Base-by-base conservation (phyloP, 2,888 invertebrate genomes). In the Petrolisthes cinctipes region DNA sequence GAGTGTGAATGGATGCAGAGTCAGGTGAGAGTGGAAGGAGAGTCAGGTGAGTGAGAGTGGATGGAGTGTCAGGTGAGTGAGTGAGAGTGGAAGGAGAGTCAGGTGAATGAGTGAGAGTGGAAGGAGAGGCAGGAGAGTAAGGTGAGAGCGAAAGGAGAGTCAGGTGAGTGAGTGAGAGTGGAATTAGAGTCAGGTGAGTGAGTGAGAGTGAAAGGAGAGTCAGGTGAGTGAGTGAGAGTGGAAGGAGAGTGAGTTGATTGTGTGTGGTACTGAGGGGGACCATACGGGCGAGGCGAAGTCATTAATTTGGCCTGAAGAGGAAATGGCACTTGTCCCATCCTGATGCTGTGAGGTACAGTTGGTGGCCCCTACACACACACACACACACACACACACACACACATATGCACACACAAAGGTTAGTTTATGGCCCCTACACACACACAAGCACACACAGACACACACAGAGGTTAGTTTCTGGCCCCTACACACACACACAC, bases 281-380 rank as follows among this genome's bases (percentile, higher is more conserved):
- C 51, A n/a, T 17, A 66, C 37, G 81, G 66, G 81, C 61, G 66
- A 66, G 54, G 37, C 23, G 6, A 20, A 37, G 81, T 81, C 81
- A 81, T 81, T 81, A 81, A 81, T 81, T 23, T 66, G 53, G 51
- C 23, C 51, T 81, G 81, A 81, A 81, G 81, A 81, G 81, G 81
- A 81, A 81, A 81, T 51, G 66, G 81, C 66, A 81, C 81, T 81
- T 81, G 81, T 66, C 81, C 37, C 66, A 81, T 81, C 66, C 81
- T 81, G 61, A 79, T 11, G 76, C 5, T 71, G 61, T 11, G 76
- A 37, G 56, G 66, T 51, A 75, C 57, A 83, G 37, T 20, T 84
- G 23, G 61, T 66, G 61, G 4, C 4, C 9, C 11, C 61, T 57
- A 23, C 11, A 61, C 78, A 53, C 23, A 23, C 9, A 20, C 79